Percentiles rank a stretch among this genome's conserved stretches.
phyloP scores from a whole-genome alignment of 2,113 vertebrate genomes.

The Ahaetulla prasina region DNA sequence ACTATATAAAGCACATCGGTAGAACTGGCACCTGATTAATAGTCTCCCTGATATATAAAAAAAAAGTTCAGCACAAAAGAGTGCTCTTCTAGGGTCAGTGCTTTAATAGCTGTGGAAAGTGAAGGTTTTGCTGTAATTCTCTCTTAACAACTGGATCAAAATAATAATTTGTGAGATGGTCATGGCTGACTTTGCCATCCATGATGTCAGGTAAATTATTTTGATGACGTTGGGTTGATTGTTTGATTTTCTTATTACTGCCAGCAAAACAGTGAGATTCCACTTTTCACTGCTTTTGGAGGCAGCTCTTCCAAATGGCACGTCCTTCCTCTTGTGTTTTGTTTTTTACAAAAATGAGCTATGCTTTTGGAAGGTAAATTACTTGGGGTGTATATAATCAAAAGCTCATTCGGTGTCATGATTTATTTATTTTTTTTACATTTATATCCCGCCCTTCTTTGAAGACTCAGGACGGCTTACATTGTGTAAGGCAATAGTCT shows the following conservation, averaged over 20 bases:
- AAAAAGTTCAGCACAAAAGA: slow-evolving; percentile 60
- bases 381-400: not conserved
- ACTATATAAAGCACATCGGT: slow-evolving; percentile 58
- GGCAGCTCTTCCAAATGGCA: not conserved
- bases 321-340: not conserved
- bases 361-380: not conserved
- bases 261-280: not conserved
- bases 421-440: no score
- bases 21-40: slow-evolving; percentile 72
- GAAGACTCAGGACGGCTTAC: no score
- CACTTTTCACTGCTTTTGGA: slow-evolving; percentile 12
- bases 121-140: slow-evolving; percentile 59
- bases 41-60: slow-evolving; percentile 61
- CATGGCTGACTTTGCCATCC: slow-evolving; percentile 44
- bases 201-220: slow-evolving; percentile 62
- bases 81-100: slow-evolving; percentile 57
- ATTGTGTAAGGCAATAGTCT: no score
- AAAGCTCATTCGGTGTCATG: not conserved
- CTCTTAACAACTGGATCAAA: slow-evolving; percentile 64
- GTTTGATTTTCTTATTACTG: slow-evolving; percentile 7
- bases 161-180: slow-evolving; percentile 59
- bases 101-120: slow-evolving; percentile 67
- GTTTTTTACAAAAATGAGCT: not conserved
- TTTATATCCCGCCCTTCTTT: no score
- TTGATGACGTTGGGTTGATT: slow-evolving; percentile 44